A percentile compares a stretch with the other conserved stretches of the same genome.
These are phyloP conservation scores for Coleophora deauratella DNA, from an alignment of 2,888 invertebrate species.

Conservation along the genomic window DNA sequence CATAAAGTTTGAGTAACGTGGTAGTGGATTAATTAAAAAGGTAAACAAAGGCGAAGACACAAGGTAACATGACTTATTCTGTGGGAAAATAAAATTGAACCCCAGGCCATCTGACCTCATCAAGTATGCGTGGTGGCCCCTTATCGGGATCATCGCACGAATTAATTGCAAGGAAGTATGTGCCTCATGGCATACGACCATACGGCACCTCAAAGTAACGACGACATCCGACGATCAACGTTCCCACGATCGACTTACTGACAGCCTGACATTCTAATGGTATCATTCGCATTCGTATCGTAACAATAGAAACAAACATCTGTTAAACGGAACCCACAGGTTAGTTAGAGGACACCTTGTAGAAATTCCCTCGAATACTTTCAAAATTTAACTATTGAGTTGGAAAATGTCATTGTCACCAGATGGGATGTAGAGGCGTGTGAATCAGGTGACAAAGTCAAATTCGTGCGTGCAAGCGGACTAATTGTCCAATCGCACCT, in stretches of 20 bases:
- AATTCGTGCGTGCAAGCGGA: slow-evolving; percentile 38
- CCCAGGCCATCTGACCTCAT: slow-evolving; percentile 53
- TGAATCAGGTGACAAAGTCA: slow-evolving; percentile 49
- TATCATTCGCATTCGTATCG: slow-evolving; percentile 3
- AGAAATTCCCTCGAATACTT: background rate
- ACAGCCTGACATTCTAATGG: slow-evolving; percentile 1
- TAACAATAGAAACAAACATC: background rate
- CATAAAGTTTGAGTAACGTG: too few relatives aligned
- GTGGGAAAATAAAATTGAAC: slow-evolving; percentile 44
- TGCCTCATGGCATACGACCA: slow-evolving; percentile 57
- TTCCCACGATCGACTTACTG: slow-evolving; percentile 48
- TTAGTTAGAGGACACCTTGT: background rate
- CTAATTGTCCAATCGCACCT: slow-evolving; percentile 61
- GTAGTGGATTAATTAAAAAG: background rate
- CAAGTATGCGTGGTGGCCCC: slow-evolving; percentile 49
- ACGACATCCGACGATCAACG: slow-evolving; percentile 28
- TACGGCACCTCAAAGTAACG: slow-evolving; percentile 46
- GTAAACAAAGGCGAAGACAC: background rate
- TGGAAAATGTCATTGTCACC: background rate
- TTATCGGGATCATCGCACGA: slow-evolving; percentile 62
- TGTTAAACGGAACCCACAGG: too few relatives aligned
- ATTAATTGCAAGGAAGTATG: slow-evolving; percentile 67
- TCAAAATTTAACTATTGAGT: background rate
- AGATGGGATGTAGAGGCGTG: slow-evolving; percentile 27
- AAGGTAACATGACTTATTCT: slow-evolving; percentile 13